Conservation (phyloP, 2,113 vertebrate genomes). For the Gnathonemus longibarbis region DNA sequence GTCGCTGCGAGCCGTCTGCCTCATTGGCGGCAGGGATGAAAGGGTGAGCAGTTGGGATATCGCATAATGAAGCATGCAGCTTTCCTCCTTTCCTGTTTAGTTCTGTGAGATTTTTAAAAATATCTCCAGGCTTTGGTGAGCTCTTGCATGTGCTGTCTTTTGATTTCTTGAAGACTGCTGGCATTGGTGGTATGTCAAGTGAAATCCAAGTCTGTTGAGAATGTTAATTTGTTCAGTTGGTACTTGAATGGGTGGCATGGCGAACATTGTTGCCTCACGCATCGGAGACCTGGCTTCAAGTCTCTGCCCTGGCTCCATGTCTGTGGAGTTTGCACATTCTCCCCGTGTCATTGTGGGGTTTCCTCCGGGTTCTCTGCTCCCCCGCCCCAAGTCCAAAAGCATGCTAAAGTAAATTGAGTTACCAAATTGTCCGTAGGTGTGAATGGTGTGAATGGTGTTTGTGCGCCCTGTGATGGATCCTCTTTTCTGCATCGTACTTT, state of each 20-base stretch:
- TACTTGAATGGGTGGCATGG: not conserved
- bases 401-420: not conserved
- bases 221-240: not conserved
- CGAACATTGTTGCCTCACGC: not conserved
- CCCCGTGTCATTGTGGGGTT: not conserved
- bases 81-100: not conserved
- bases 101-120: not conserved
- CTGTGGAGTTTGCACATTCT: not conserved
- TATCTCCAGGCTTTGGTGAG: not conserved
- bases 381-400: not conserved
- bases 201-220: not conserved
- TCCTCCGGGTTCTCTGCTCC: not conserved
- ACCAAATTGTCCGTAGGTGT: not conserved
- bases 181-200: not conserved
- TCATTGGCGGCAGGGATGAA: constrained; percentile 88
- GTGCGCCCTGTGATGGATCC: not conserved
- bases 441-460: not conserved
- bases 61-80: not conserved
- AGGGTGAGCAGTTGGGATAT: constrained; percentile 60
- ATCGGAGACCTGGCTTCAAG: not conserved
- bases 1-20: constrained; percentile 88
- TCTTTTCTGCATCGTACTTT: not conserved
- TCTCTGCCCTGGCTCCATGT: not conserved
- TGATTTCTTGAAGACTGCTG: not conserved
- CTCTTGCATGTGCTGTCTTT: not conserved